Evolutionary conservation across 2,888 invertebrate species (phyloP).

Genomic region (Morpho achilles): DNA sequence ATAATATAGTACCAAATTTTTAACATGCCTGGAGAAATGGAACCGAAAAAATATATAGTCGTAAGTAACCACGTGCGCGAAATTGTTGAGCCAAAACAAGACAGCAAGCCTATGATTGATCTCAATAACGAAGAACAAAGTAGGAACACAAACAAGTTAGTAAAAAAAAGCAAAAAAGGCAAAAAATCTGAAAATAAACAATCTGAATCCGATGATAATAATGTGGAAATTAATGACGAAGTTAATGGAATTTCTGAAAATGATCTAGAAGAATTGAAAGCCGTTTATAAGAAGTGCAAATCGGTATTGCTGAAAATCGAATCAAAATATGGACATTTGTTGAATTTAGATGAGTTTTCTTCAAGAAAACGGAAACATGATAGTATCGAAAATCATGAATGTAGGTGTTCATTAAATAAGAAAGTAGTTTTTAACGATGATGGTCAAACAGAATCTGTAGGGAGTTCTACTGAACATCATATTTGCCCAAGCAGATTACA

Average conservation of each 20-base stretch:
- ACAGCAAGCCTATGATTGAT: neutral
- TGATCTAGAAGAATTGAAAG: conserved; percentile 54
- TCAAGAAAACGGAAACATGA: conserved; percentile 18
- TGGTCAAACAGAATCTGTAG: conserved; percentile 42
- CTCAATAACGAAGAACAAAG: conserved; percentile 19
- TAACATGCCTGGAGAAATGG: conserved; percentile 17
- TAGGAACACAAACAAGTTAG: conserved; percentile 8
- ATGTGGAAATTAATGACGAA: neutral
- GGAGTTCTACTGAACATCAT: conserved; percentile 37
- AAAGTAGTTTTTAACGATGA: conserved; percentile 66
- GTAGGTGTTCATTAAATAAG: conserved; percentile 49
- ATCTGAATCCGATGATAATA: conserved; percentile 10
- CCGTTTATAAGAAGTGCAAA: conserved; percentile 57
- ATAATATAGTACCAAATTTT: no score
- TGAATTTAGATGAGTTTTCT: conserved; percentile 36
- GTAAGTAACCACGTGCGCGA: conserved; percentile 50
- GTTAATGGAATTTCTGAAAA: conserved; percentile 35
- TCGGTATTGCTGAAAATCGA: conserved; percentile 57
- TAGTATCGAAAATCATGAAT: conserved; percentile 33
- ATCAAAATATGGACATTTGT: conserved; percentile 60
- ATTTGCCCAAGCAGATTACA: conserved; percentile 46
- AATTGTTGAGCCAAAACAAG: conserved; percentile 20
- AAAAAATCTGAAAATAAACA: conserved; percentile 10
- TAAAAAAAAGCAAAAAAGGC: conserved; percentile 9
- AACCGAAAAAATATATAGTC: conserved; percentile 42